phyloP scores from a whole-genome alignment of 1,140 invertebrate genomes.

The Bacillus rossius region DNA sequence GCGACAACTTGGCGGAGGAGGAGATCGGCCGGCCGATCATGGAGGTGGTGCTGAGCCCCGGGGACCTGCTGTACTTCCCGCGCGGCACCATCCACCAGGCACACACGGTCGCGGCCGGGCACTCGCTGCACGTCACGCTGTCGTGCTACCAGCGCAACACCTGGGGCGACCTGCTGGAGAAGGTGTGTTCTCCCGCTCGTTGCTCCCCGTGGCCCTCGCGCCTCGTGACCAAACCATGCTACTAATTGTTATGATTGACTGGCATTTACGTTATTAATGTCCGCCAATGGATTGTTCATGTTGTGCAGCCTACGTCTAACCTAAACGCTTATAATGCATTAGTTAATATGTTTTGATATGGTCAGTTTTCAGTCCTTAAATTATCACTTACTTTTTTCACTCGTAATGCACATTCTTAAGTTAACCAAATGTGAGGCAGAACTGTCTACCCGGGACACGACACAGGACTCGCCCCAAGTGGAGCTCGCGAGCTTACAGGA shows the following conservation, averaged over 20 bases:
- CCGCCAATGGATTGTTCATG: neutral
- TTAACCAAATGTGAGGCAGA: too few species aligned
- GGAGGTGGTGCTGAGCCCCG: conserved; percentile 74
- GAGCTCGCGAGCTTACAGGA: too few species aligned
- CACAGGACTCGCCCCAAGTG: too few species aligned
- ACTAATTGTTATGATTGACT: too few species aligned
- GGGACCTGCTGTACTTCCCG: conserved; percentile 90
- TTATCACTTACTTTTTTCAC: too few species aligned
- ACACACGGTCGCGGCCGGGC: conserved; percentile 59
- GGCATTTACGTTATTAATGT: neutral
- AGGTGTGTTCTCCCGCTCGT: conserved; percentile 47
- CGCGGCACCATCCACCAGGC: conserved; percentile 93
- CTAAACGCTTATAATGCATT: neutral
- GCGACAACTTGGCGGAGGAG: conserved; percentile 69
- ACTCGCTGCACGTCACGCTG: conserved; percentile 90
- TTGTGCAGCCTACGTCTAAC: neutral
- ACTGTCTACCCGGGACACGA: too few species aligned
- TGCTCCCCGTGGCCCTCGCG: too few species aligned
- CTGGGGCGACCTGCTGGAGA: conserved; percentile 84
- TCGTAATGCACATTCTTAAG: too few species aligned
- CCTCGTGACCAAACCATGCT: too few species aligned
- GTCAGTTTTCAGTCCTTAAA: too few species aligned
- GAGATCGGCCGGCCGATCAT: conserved; percentile 78
- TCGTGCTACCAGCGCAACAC: conserved; percentile 89
- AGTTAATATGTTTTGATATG: too few species aligned